phyloP scores from a whole-genome alignment of 2,888 invertebrate species.

The Eupeodes luniger region DNA sequence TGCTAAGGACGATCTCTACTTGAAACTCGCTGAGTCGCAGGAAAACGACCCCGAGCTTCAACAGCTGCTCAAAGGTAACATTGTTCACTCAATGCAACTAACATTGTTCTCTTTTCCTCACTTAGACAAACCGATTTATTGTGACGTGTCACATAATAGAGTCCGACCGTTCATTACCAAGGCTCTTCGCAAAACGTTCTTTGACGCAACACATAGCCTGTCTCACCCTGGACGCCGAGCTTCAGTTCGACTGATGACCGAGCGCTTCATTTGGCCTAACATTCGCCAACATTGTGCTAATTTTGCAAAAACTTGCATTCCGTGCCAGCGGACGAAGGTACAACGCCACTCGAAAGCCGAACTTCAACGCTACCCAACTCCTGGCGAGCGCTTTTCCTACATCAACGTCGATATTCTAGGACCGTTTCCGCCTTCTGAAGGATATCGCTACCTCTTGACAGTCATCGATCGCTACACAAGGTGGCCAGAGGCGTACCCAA shows the following conservation, averaged over 20 bases:
- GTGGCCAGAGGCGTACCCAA: too few species aligned
- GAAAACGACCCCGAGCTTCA: slow-evolving; percentile 30
- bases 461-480: too few species aligned
- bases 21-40: slow-evolving; percentile 31
- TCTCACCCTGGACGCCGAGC: slow-evolving; percentile 24
- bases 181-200: slow-evolving; percentile 32
- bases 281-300: slow-evolving; percentile 29
- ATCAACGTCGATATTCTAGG: too few species aligned
- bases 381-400: too few species aligned
- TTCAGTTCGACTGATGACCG: slow-evolving; percentile 26
- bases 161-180: slow-evolving; percentile 41
- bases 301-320: slow-evolving; percentile 39
- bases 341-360: slow-evolving; percentile 12
- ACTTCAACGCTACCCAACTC: slow-evolving; percentile 1
- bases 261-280: slow-evolving; percentile 19
- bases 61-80: slow-evolving; percentile 11
- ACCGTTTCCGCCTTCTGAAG: too few species aligned
- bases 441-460: too few species aligned
- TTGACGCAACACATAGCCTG: neutral
- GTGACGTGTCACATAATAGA: slow-evolving; percentile 32
- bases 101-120: neutral
- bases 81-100: neutral
- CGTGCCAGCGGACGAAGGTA: slow-evolving; percentile 26
- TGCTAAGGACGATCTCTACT: slow-evolving; percentile 16
- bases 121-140: slow-evolving; percentile 14